Evolutionary conservation across 2,113 vertebrate species (phyloP).

Genomic region (Phyllostomus hastatus): DNA sequence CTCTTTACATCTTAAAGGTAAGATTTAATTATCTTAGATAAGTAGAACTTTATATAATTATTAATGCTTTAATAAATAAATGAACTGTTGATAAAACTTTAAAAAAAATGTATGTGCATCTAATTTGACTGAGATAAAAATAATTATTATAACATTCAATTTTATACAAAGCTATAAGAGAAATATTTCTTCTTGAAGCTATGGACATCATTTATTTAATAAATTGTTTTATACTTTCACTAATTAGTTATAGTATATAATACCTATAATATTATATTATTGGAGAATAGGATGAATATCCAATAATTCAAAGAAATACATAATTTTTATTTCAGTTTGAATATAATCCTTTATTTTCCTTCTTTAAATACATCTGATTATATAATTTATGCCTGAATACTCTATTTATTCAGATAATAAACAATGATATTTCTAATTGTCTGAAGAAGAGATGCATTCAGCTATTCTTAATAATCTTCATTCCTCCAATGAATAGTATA

Average conservation of each 20-base stretch:
- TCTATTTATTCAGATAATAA: neutral
- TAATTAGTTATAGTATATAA: neutral
- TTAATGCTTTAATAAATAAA: slow-evolving; percentile 71
- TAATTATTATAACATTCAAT: neutral
- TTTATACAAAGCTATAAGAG: neutral
- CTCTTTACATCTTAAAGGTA: slow-evolving; percentile 66
- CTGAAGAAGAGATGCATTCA: slow-evolving; percentile 21
- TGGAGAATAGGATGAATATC: neutral
- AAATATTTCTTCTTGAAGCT: neutral
- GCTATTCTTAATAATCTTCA: neutral
- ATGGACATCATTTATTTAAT: neutral
- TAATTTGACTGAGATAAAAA: slow-evolving; percentile 58
- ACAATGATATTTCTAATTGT: neutral
- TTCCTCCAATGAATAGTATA: neutral
- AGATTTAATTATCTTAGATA: slow-evolving; percentile 21
- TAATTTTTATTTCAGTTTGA: neutral
- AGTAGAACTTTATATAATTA: slow-evolving; percentile 72
- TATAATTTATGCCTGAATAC: neutral
- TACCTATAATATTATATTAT: neutral
- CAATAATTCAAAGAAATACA: neutral
- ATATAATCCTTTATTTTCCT: neutral
- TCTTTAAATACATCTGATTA: neutral
- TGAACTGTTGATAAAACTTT: slow-evolving; percentile 57
- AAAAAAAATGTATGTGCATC: slow-evolving; percentile 34
- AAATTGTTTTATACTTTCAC: neutral